phyloP scores from a whole-genome alignment of 2,888 invertebrate genomes.

The Epinotia demarniana region DNA sequence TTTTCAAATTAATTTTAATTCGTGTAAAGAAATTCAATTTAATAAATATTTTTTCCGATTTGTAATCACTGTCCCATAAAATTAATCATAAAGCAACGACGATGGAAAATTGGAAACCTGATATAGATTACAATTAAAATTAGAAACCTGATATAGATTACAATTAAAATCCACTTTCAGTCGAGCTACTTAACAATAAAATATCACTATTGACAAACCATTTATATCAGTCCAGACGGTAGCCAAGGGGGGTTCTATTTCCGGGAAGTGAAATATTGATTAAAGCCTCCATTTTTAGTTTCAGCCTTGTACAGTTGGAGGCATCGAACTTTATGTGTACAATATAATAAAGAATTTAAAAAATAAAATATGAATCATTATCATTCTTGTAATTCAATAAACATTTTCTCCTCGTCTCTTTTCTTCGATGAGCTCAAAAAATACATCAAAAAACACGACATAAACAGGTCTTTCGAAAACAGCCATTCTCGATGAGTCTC shows the following conservation, averaged over 20 bases:
- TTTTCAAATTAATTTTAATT: neutral
- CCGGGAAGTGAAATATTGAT: slow-evolving; percentile 1
- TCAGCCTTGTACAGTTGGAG: neutral
- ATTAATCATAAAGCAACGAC: neutral
- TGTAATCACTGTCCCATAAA: neutral
- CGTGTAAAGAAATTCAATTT: neutral
- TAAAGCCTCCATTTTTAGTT: neutral
- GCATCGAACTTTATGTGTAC: slow-evolving; percentile 1
- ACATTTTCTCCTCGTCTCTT: too few species aligned
- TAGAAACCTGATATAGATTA: neutral
- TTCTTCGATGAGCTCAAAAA: too few species aligned
- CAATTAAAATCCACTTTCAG: neutral
- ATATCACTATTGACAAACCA: neutral
- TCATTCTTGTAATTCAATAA: too few species aligned
- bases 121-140: neutral
- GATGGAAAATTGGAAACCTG: neutral
- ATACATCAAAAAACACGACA: too few species aligned
- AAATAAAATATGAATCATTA: too few species aligned
- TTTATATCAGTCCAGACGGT: slow-evolving; percentile 24
- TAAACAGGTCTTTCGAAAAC: too few species aligned
- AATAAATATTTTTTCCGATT: neutral
- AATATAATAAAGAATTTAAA: neutral
- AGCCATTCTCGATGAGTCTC: too few species aligned
- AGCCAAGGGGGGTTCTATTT: slow-evolving; percentile 14
- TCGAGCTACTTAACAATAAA: neutral